Base-by-base conservation (phyloP, 2,888 invertebrate genomes). In the Pollenia amentaria region DNA sequence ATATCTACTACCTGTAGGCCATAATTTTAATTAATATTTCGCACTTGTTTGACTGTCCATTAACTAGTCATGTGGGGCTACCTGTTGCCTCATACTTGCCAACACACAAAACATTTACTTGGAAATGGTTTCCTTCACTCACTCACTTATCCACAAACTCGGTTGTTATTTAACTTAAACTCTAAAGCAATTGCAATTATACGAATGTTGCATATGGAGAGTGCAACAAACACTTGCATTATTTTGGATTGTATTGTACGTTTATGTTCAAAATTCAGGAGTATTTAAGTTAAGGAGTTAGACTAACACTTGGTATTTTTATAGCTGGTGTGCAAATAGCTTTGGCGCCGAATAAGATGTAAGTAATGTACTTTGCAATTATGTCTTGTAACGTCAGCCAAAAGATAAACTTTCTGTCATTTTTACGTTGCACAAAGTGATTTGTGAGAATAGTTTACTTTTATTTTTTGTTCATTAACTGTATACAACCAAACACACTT, bases 291-390 rank as follows among this genome's bases (percentile, higher is more conserved):
- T 65, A 73, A 81, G 73, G 73, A 81, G 73, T 73, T 79, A 55
- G 48, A 48, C 48, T 48, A 62, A 57, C 69, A 60, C 53, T 72
- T 14, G 46, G 51, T 77, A 55, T 73, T 73, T 81, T 81, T 81
- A 81, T 75, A 60, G 75, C 57, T 18, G 55, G 75, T 81, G 73
- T 69, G 75, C 75, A 62, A 82, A 81, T 38, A 75, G 48, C 51
- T 82, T 82, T 82, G 82, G 75, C 75, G 75, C 82, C 75, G 69
- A 82, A 76, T 76, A 76, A 82, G 82, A 82, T 82, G 82, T 82
- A 67, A 57, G 73, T 67, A 69, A 62, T 67, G 65, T 65, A 82
- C 82, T 76, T 76, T 48, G 69, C 75, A 82, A 82, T 82, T 82
- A 82, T 82, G 82, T 82, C 82, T 60, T 75, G 75, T 60, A 76